Evolutionary conservation across 2,113 vertebrate species (phyloP), one percentile per base, ranked within the genome.

Genomic region (Leucopsar rothschildi): DNA sequence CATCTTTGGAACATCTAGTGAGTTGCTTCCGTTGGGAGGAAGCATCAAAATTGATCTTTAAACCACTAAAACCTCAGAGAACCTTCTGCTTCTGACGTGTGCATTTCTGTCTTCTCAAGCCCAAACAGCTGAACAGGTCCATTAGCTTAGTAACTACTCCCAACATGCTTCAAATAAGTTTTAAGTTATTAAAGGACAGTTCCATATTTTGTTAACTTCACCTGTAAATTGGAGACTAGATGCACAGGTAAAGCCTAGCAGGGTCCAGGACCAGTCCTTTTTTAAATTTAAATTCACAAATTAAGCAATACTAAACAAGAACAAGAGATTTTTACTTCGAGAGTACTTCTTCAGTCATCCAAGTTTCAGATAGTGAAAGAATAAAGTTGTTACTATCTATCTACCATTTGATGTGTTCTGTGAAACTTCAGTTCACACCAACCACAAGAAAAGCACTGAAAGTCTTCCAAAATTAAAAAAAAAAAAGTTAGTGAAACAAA

Each of bases 301-400:
- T 75, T 40, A 68, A 80, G 23, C 39, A 60, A 75, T 29, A 71
- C 22, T 60, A 64, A 49, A 37, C 10, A 24, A 53, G n/a, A 91
- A 65, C 24, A 70, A 59, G 23, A 77, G 39, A 86, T 63, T 79
- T 86, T 57, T 14, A 33, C 31, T 56, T n/a, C 2, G 21, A 42
- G 21, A 50, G 21, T 61, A 40, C 49, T 86, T 80, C 11, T 68
- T 88, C 86, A 88, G 52, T 65, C 65, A 92, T 44, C 17, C 40
- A 73, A 86, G 60, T 35, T 94, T 65, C 75, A 91, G 24, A 40
- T 1, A 83, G 27, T 45, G 35, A 27, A 61, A 82, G 63, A 82
- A 83, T 52, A 82, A 95, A 95, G 29, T 28, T 88, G 59, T 91
- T 86, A 80, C 35, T 65, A 57, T 93, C 56, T 86, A 70, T 61